Evolutionary conservation across 2,113 vertebrate genomes (phyloP).

Genomic region (Notarius lentiginosus): DNA sequence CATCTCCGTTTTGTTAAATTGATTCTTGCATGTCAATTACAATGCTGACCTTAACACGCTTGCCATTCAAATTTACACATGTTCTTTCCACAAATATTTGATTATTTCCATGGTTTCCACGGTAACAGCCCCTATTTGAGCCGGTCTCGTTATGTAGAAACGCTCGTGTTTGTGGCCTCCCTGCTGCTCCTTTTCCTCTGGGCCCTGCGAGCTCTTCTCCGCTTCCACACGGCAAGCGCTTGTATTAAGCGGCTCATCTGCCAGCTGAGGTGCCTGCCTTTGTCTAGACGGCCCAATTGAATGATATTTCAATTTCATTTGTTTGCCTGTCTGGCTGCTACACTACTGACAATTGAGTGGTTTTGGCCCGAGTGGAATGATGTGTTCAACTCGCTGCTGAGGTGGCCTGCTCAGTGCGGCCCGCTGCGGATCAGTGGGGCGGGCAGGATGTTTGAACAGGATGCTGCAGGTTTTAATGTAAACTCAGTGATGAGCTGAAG

Average conservation of each 20-base stretch:
- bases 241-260: constrained; percentile 29
- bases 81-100: constrained; percentile 5
- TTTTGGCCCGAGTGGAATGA: neutral
- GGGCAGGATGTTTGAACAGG: constrained; percentile 39
- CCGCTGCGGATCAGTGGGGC: constrained; percentile 11
- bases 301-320: constrained; percentile 41
- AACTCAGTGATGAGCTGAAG: constrained; percentile 3
- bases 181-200: constrained; percentile 10
- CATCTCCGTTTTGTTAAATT: neutral
- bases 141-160: constrained; percentile 38
- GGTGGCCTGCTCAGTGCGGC: constrained; percentile 14
- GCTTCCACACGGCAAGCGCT: neutral
- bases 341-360: constrained; percentile 12
- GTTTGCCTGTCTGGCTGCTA: constrained; percentile 21
- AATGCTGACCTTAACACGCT: neutral
- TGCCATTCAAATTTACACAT: neutral
- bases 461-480: constrained; percentile 43
- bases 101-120: constrained; percentile 52
- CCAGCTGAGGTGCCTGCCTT: constrained; percentile 25
- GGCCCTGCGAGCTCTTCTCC: neutral
- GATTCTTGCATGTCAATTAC: neutral
- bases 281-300: constrained; percentile 21
- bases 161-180: constrained; percentile 12
- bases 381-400: neutral
- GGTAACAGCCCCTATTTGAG: constrained; percentile 41